Evolutionary conservation across 2,113 vertebrate genomes (phyloP).

Genomic region (Pipa parva): DNA sequence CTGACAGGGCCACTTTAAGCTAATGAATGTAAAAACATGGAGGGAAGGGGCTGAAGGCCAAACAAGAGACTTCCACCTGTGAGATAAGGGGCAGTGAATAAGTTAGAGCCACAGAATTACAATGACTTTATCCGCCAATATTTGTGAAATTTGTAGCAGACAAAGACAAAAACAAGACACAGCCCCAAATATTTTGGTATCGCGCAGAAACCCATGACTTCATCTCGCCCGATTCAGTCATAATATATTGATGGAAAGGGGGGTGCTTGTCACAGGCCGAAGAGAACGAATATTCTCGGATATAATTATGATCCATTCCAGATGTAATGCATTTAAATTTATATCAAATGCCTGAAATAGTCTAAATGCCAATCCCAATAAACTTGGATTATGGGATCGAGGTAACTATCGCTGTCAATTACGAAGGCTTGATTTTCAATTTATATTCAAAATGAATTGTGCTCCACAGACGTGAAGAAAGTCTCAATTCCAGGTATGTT

Average conservation of each 20-base stretch:
- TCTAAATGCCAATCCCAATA: slow-evolving; percentile 28
- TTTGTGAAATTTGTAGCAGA: too few relatives aligned
- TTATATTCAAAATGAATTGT: slow-evolving; percentile 34
- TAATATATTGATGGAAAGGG: slow-evolving; percentile 22
- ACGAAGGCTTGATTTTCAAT: slow-evolving; percentile 36
- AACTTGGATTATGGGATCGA: slow-evolving; percentile 31
- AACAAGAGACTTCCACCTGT: too few relatives aligned
- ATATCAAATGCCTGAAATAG: slow-evolving; percentile 22
- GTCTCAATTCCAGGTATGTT: slow-evolving; percentile 37
- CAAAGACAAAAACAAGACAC: too few relatives aligned
- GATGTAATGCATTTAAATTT: slow-evolving; percentile 35
- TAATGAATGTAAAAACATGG: too few relatives aligned
- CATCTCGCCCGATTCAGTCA: background rate
- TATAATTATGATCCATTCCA: slow-evolving; percentile 25
- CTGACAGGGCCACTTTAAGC: too few relatives aligned
- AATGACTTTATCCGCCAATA: too few relatives aligned
- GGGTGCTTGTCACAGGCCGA: background rate
- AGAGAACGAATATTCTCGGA: slow-evolving; percentile 22
- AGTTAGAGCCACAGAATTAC: too few relatives aligned
- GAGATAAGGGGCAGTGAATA: too few relatives aligned
- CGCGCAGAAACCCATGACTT: too few relatives aligned
- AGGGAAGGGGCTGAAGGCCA: too few relatives aligned
- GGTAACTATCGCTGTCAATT: slow-evolving; percentile 37
- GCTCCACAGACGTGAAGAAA: slow-evolving; percentile 13
- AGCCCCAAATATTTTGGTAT: too few relatives aligned